phyloP scores from a whole-genome alignment of 2,888 invertebrate species.

The Odontocerum albicorne region DNA sequence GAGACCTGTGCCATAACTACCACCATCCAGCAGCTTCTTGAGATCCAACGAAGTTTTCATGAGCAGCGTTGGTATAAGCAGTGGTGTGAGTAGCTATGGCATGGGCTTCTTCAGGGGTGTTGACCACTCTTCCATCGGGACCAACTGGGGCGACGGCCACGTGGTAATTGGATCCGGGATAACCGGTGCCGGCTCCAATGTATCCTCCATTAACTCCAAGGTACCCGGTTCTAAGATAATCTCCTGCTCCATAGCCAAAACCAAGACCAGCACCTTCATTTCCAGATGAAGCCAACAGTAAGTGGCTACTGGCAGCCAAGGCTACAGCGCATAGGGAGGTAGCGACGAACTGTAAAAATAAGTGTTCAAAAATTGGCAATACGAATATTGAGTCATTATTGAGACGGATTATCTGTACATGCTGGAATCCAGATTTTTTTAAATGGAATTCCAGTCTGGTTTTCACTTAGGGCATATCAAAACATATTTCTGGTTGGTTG shows the following conservation, averaged over 20 bases:
- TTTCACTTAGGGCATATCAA: no score
- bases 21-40: constrained; percentile 62
- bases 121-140: constrained; percentile 60
- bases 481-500: no score
- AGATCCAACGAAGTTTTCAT: no score
- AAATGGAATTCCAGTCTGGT: no score
- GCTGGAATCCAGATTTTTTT: no score
- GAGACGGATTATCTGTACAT: no score
- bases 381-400: no score
- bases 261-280: constrained; percentile 1
- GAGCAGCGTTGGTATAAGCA: constrained; percentile 47
- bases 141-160: constrained; percentile 45
- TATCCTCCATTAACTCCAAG: no score
- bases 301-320: constrained; percentile 39
- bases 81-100: constrained; percentile 55
- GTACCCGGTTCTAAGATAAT: no score
- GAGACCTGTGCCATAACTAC: constrained; percentile 61
- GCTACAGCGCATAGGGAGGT: constrained; percentile 26
- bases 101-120: constrained; percentile 64
- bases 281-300: neutral
- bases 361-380: no score
- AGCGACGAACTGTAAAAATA: constrained; percentile 23
- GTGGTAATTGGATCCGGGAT: constrained; percentile 7
- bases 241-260: constrained; percentile 45
- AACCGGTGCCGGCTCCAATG: no score